Conservation (phyloP, 2,888 invertebrate genomes). For the Polyommatus icarus region DNA sequence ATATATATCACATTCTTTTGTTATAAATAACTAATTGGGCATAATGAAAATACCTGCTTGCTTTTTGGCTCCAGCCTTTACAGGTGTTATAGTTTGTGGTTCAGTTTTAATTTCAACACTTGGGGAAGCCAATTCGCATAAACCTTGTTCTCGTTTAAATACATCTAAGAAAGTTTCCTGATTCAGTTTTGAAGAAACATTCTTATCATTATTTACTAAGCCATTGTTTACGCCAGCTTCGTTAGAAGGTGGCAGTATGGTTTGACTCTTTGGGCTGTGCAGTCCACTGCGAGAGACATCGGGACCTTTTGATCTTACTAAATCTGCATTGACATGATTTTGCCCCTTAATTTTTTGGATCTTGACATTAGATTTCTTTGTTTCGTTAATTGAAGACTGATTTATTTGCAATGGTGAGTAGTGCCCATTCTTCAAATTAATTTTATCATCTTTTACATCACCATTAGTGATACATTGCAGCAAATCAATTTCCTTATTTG, state of each 20-base stretch:
- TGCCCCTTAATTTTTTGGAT: conserved; percentile 55
- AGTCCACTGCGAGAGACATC: conserved; percentile 52
- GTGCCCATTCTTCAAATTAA: conserved; percentile 64
- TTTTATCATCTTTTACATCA: conserved; percentile 57
- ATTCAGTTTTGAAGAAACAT: conserved; percentile 48
- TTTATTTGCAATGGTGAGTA: conserved; percentile 49
- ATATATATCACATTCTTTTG: neutral
- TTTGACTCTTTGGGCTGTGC: conserved; percentile 56
- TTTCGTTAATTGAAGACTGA: conserved; percentile 48
- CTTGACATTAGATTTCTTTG: conserved; percentile 62
- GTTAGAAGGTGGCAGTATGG: conserved; percentile 47
- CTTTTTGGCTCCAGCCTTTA: conserved; percentile 59
- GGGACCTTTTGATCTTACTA: conserved; percentile 53
- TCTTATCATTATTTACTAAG: conserved; percentile 55
- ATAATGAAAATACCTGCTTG: conserved; percentile 50
- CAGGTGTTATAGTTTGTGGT: conserved; percentile 42
- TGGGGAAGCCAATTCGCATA: conserved; percentile 39
- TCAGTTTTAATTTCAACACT: conserved; percentile 54
- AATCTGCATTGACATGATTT: conserved; percentile 47
- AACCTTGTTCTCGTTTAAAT: conserved; percentile 71
- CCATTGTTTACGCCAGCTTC: conserved; percentile 69
- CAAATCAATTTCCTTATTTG: conserved; percentile 60
- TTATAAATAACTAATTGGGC: neutral
- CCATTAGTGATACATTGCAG: conserved; percentile 61
- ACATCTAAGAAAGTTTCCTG: conserved; percentile 73